These are phyloP conservation scores for Drosophila fulvimacula DNA, from an alignment of 2,888 invertebrate genomes.

Conservation along the genomic window DNA sequence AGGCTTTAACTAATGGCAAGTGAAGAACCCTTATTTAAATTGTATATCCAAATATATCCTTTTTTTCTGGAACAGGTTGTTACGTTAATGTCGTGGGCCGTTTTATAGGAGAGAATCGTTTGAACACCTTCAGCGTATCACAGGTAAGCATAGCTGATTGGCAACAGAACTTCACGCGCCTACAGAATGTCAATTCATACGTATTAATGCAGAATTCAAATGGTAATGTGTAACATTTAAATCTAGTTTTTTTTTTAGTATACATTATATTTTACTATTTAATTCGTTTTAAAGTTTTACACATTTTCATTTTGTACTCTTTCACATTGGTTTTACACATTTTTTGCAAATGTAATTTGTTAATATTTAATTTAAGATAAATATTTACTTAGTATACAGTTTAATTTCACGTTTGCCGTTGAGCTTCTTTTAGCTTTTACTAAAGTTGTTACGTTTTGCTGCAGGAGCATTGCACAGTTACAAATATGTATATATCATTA, in stretches of 20 bases:
- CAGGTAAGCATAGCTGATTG: constrained; percentile 52
- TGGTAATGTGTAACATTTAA: neutral
- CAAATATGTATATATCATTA: constrained; percentile 12
- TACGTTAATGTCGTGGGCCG: constrained; percentile 78
- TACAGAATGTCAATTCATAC: constrained; percentile 81
- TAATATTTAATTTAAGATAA: constrained; percentile 10
- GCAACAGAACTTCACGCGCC: constrained; percentile 66
- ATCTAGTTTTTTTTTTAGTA: constrained; percentile 14
- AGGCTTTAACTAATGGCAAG: constrained; percentile 44
- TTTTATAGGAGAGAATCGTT: constrained; percentile 72
- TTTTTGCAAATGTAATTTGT: constrained; percentile 17
- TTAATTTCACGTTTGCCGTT: constrained; percentile 26
- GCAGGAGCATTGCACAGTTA: constrained; percentile 57
- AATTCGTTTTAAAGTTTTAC: constrained; percentile 14
- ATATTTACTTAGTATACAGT: constrained; percentile 2
- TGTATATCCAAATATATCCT: neutral
- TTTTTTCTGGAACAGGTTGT: constrained; percentile 56
- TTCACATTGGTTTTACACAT: constrained; percentile 17
- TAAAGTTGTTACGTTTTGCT: constrained; percentile 29
- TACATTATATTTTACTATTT: neutral
- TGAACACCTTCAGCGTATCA: constrained; percentile 76
- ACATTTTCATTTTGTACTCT: constrained; percentile 51
- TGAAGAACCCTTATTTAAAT: neutral
- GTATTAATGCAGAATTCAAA: constrained; percentile 68
- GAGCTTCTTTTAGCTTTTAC: constrained; percentile 36